Evolutionary conservation across 2,113 vertebrate species (phyloP), one percentile per base, ranked within the genome.

Genomic region (Campylorhamphus procurvoides): DNA sequence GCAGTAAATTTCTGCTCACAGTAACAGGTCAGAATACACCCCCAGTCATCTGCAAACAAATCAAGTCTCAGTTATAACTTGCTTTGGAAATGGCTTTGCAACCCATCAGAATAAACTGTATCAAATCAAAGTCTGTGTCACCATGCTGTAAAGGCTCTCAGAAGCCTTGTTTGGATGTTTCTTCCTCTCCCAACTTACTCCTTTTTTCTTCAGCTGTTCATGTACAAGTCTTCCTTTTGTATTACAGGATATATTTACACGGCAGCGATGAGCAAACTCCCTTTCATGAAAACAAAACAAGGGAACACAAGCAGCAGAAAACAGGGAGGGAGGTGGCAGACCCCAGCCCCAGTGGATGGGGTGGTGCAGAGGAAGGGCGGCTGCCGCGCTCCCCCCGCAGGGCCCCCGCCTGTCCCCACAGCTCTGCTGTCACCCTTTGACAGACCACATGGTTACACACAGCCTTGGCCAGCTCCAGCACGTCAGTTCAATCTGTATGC

Each of bases 321-420:
- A 4, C 71, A 80, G 67, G 18, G 67, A n/a, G 56, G 11, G 2
- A 15, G 50, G 62, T 7, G 1, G 74, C 4, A 10, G 40, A 16
- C 9, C 56, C 37, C 72, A 19, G 16, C 35, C 52, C 20, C 11
- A 0, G 46, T 13, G 1, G 5, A 84, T 23, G 8, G 5, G 79
- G 84, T 56, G 1, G 19, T 24, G 84, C 69, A 12, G 78, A 88
- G 75, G 89, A 87, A 87, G 62, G 20, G 81, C 46, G 63, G 37
- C 83, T 19, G 12, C 95, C 75, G 73, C 18, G 47, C 84, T 97
- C 98, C 98, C 98, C 96, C 90, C 15, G 53, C 18, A 5, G 97
- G 98, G 98, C 98, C 56, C 84, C 84, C 12, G 3, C 49, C 81
- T 25, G 96, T 73, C 90, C 87, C 92, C 75, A 87, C 95, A 89